phyloP scores from a whole-genome alignment of 2,113 vertebrate species.

The Leptobrachium ailaonicum region DNA sequence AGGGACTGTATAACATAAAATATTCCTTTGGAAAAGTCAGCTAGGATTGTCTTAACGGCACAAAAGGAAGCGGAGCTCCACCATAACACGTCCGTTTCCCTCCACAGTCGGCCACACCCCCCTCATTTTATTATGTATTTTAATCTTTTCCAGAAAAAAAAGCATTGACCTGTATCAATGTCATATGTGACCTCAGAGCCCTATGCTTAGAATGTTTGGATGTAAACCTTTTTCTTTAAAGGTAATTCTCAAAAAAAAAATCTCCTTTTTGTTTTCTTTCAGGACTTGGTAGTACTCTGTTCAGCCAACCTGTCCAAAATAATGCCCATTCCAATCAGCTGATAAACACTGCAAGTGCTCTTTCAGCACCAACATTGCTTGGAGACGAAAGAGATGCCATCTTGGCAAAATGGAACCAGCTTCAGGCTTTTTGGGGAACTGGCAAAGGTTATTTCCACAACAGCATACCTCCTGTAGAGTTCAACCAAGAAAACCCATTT shows the following conservation, averaged over 20 bases:
- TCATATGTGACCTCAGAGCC: too few relatives aligned
- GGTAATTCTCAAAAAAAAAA: background rate
- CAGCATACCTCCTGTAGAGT: slow-evolving; percentile 88
- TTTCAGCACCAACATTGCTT: slow-evolving; percentile 87
- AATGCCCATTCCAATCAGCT: slow-evolving; percentile 86
- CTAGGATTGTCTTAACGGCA: too few relatives aligned
- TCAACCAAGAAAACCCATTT: slow-evolving; percentile 93
- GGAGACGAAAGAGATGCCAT: slow-evolving; percentile 95
- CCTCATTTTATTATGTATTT: too few relatives aligned
- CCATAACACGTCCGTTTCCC: too few relatives aligned
- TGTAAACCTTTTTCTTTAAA: background rate
- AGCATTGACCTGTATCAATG: too few relatives aligned
- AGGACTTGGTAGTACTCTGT: slow-evolving; percentile 80
- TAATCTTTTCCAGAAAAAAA: too few relatives aligned
- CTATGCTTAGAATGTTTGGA: too few relatives aligned
- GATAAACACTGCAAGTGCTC: slow-evolving; percentile 92
- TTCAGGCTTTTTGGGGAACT: slow-evolving; percentile 97
- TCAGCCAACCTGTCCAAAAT: slow-evolving; percentile 79
- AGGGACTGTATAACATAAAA: too few relatives aligned
- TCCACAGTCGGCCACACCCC: too few relatives aligned
- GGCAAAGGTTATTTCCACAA: slow-evolving; percentile 94
- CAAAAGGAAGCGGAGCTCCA: too few relatives aligned
- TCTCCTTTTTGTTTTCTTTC: slow-evolving; percentile 8
- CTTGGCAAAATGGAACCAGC: slow-evolving; percentile 96
- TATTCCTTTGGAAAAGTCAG: too few relatives aligned